Percentiles rank a stretch among this genome's conserved stretches.
Evolutionary conservation across 2,113 vertebrate species (phyloP).

Genomic region (Pungitius pungitius): DNA sequence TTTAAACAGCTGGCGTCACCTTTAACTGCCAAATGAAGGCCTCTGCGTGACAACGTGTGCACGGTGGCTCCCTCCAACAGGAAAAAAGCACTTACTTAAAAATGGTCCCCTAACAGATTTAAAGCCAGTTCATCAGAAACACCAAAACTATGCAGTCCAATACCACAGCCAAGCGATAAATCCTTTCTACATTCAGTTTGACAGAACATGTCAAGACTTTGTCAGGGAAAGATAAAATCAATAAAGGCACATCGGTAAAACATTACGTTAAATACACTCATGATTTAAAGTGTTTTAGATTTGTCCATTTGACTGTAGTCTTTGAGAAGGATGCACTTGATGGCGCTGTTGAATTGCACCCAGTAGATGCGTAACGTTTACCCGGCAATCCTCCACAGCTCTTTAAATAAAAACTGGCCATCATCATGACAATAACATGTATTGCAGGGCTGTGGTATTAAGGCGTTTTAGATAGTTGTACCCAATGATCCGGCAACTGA

Average conservation of each 20-base stretch:
- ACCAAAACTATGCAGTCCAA: not conserved
- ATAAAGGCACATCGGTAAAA: not conserved
- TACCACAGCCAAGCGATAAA: not conserved
- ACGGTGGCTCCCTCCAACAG: not conserved
- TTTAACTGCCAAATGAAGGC: conserved; percentile 7
- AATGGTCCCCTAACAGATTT: not conserved
- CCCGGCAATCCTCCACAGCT: not conserved
- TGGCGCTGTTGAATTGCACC: not conserved
- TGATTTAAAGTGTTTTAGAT: not conserved
- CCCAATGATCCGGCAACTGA: conserved; percentile 1
- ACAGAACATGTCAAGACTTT: not conserved
- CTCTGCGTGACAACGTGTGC: not conserved
- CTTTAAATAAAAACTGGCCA: not conserved
- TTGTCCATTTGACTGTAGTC: not conserved
- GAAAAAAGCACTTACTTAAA: not conserved
- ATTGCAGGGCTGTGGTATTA: not conserved
- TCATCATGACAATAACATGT: not conserved
- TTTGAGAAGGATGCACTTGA: not conserved
- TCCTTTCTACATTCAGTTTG: not conserved
- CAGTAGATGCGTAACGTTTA: not conserved
- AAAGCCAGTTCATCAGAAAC: not conserved
- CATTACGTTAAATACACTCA: not conserved
- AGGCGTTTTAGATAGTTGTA: not conserved
- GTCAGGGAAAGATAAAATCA: not conserved
- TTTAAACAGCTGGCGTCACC: not conserved